Evolutionary conservation across 2,888 invertebrate species (phyloP), one percentile per base, ranked within the genome.

Genomic region (Ligdia adustata): DNA sequence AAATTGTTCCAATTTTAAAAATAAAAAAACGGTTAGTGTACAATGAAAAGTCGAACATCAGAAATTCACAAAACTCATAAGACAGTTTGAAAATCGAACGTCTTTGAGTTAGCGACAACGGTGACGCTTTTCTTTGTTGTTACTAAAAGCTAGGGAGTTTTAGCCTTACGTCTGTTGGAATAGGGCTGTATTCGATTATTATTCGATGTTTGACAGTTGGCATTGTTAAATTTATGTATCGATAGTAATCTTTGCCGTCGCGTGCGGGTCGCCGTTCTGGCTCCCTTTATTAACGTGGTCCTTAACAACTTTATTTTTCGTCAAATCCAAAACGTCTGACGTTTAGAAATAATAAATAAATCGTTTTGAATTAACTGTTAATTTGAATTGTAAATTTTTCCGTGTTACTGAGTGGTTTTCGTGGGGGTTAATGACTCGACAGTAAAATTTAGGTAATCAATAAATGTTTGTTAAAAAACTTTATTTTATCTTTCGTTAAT

Each of bases 271-370:
- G 71, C 71, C 67, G 71, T 71, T 64, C 62, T 46, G 42, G 42
- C 47, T 58, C 68, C 72, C 74, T 75, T 72, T 66, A 72, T 72
- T 66, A 68, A 61, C 61, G 60, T 55, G 67, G 61, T 69, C 70
- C 69, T 69, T 77, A 81, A 86, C 84, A 82, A 84, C 85, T 85
- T 79, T 80, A 86, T 86, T 80, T 77, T 82, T 81, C 72, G 72
- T 75, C 75, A 73, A 75, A 75, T 70, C 67, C 66, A 70, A 75
- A 72, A 73, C 68, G 72, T 72, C 69, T 68, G 67, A 66, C 61
- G 60, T 64, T 65, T 57, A 41, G 45, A 64, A 71, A 68, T 70
- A 69, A 72, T 73, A 72, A 75, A 78, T 79, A 79, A 79, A 73
- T 74, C 66, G 64, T 64, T 61, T 54, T 54, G 57, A 68, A 77